These are phyloP conservation scores for Palythoa heliodiscus DNA, from an alignment of 92 coral and sea anemone species.

Conservation along the genomic window DNA sequence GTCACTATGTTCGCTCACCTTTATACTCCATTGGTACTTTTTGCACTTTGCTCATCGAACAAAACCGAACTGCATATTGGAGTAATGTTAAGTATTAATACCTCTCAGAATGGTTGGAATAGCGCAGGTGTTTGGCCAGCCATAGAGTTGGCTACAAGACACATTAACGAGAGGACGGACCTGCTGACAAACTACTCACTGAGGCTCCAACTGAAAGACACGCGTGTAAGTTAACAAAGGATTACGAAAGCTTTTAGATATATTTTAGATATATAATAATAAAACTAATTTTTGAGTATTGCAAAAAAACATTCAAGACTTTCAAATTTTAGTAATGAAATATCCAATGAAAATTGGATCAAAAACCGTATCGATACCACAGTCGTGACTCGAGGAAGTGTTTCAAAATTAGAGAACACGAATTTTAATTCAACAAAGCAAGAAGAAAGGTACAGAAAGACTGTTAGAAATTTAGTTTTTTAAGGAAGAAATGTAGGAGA, in stretches of 20 bases:
- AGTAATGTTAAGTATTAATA: slow-evolving; percentile 56
- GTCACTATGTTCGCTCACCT: neutral
- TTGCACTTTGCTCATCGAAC: slow-evolving; percentile 3
- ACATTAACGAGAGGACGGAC: slow-evolving; percentile 51
- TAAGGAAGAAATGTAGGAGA: too few species aligned
- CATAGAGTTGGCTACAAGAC: slow-evolving; percentile 52
- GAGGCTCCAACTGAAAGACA: slow-evolving; percentile 55
- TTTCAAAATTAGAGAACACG: too few species aligned
- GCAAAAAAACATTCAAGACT: too few species aligned
- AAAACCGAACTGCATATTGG: slow-evolving; percentile 63
- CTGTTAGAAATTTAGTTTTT: too few species aligned
- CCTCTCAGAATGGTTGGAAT: slow-evolving; percentile 57
- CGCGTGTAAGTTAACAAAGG: slow-evolving; percentile 46
- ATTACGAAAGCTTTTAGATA: neutral
- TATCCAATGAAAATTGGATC: too few species aligned
- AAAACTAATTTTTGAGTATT: too few species aligned
- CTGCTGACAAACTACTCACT: slow-evolving; percentile 48
- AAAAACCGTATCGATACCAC: too few species aligned
- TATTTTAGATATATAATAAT: neutral
- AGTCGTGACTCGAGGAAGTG: too few species aligned
- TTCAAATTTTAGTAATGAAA: too few species aligned
- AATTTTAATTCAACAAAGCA: too few species aligned
- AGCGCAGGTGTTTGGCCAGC: slow-evolving; percentile 67
- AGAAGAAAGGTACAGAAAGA: too few species aligned
- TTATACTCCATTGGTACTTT: neutral